phyloP scores from a whole-genome alignment of 1,140 invertebrate genomes.

The Ceratina calcarata region DNA sequence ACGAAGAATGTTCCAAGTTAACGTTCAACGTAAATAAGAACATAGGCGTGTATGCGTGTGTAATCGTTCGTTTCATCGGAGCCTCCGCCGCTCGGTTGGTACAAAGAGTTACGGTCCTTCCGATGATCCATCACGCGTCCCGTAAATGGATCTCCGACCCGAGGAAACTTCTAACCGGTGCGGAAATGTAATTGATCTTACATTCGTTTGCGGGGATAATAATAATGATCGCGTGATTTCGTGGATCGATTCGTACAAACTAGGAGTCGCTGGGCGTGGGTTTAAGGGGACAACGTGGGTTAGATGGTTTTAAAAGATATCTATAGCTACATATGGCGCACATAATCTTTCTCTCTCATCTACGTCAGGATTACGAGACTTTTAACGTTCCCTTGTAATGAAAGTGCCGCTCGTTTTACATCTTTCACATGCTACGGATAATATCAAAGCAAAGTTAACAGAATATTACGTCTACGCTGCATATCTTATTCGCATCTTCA shows the following conservation, averaged over 20 bases:
- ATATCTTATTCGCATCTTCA: neutral
- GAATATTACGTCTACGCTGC: neutral
- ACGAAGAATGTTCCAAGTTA: constrained; percentile 1
- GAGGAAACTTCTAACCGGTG: neutral
- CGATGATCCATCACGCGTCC: constrained; percentile 3
- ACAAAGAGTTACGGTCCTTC: neutral
- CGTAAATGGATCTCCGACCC: neutral
- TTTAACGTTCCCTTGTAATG: constrained; percentile 20
- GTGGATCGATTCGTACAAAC: neutral
- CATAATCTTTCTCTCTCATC: constrained; percentile 12
- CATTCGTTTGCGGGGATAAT: neutral
- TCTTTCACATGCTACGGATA: neutral
- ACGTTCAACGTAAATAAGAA: neutral
- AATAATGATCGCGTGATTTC: neutral
- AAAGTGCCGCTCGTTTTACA: neutral
- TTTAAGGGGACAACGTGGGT: neutral
- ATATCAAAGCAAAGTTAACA: neutral
- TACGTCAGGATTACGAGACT: constrained; percentile 6
- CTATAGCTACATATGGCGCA: neutral
- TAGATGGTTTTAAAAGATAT: constrained; percentile 6
- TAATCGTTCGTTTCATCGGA: neutral
- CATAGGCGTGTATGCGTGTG: too few relatives aligned
- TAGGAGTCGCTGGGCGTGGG: neutral
- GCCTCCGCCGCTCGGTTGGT: neutral
- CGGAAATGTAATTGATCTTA: neutral